Evolutionary conservation across 2,888 invertebrate genomes (phyloP), one percentile per base, ranked within the genome.

Genomic region (Cantharis rustica): DNA sequence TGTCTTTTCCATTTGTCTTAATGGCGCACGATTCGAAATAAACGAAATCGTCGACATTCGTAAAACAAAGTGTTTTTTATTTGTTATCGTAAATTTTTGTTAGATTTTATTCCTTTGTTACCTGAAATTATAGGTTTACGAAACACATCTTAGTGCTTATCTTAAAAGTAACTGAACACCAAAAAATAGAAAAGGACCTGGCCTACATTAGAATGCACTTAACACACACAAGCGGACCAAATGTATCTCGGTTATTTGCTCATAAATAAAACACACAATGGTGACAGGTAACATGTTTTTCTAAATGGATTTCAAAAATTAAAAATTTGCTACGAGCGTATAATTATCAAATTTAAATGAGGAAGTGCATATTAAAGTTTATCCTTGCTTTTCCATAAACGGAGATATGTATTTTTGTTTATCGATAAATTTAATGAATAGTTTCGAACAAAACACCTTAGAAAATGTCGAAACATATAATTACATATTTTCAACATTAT

Each of bases 191-290:
- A 82, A 82, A 84, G 82, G 84, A 83, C 82, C 81, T 82, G 82
- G 82, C 78, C 82, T 80, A 86, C 86, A 86, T 86, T 86, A 85
- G 86, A 86, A 86, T 84, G 85, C 86, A 85, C 86, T 86, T 86
- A 86, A 84, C 84, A 68, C 81, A 81, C 83, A 83, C 84, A 83
- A 83, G 83, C 3, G 47, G n/a, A 47, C 47, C n/a, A n/a, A 47
- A 47, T 47, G 47, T 47, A 47, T 47, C 47, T 47, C n/a, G 13
- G 47, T 47, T 31, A 83, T 81, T 80, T 47, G 79, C 81, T 82
- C 83, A 79, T 82, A 83, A 83, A 84, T 84, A 82, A 83, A 83
- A 82, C 81, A 81, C 79, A 82, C 82, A 83, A 81, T 75, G 82
- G 79, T 77, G 66, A 66, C 17, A 17, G 66, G 66, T 17, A 16